Evolutionary conservation across 2,888 invertebrate species (phyloP), one percentile per base, ranked within the genome.

Genomic region (Prosopocoilus inquinatus): DNA sequence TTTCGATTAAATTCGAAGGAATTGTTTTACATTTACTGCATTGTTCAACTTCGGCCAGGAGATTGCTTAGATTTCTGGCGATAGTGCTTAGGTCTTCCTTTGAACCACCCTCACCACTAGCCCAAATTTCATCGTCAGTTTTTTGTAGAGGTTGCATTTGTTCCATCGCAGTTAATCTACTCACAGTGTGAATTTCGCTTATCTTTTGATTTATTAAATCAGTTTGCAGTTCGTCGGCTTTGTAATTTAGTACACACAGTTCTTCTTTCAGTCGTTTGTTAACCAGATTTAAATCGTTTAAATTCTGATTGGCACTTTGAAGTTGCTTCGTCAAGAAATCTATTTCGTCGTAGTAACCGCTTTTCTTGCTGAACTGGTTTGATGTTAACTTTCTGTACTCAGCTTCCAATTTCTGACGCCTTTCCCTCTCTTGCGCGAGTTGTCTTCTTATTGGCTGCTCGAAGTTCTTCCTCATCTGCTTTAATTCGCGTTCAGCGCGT

Each of bases 161-260:
- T 15, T 15, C 47, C 39, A 20, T 50, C 12, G 32, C 32, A 28
- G 28, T 32, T 32, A 28, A 12, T 12, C 46, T n/a, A 4, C 33
- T 46, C 20, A 77, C 65, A 1, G 73, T 75, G 34, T 73, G 74
- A 2, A 74, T 74, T 62, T 77, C 77, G 33, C 69, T 72, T 2
- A 77, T 47, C 53, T 76, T 76, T 57, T 76, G 75, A 50, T 73
- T 70, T 9, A 76, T 66, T 45, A 77, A 62, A 57, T 76, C 74
- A 4, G 73, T 69, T 54, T 76, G 73, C n/a, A 76, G 51, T 52
- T 71, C 68, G 2, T 66, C 62, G 47, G 70, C 71, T 62, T 71
- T 67, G 11, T 63, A 61, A 34, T 70, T 67, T 11, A 73, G 55
- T 4, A 65, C 56, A 11, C 60, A 57, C 62, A 68, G 55, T 34